Evolutionary conservation across 2,797 vertebrate genomes (phyloP), one percentile per base, ranked within the genome.

Genomic region (Gambusia yucatana): DNA sequence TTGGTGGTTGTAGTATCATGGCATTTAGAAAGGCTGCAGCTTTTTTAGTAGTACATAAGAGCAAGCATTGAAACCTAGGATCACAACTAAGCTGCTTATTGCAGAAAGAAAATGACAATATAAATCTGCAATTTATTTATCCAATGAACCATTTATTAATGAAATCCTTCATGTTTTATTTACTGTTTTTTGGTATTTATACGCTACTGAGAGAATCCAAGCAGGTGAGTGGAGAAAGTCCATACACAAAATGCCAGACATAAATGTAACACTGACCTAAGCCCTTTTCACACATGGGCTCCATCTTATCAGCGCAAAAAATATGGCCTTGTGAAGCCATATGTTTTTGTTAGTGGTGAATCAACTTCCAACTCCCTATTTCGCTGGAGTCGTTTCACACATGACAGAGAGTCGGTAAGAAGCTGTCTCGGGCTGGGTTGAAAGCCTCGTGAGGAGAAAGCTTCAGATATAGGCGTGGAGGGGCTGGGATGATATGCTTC

Each of bases 21-120:
- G 75, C 65, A 90, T 87, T 85, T 72, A 70, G 83, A 85, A 77
- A 80, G 84, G 85, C 77, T 82, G 73, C 82, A 75, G 84, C 81
- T 87, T 82, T 76, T 90, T 85, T 77, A 80, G 80, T 43, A 75
- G 65, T 41, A 77, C 75, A 57, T 74, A 47, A 71, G 22, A 57
- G 69, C 10, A 69, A 57, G 63, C 22, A 83, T 8, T 81, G n/a
- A 48, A 78, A 86, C 65, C 43, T 41, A 77, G 44, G 72, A 70
- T 63, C 44, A 75, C 65, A 76, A 44, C 25, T 20, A 48, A 47
- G 25, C 16, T 10, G 48, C 48, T 11, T 41, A n/a, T 57, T 57
- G 41, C 11, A 43, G 20, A 36, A 36, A 72, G 44, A 30, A 46
- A 70, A 5, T 14, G 50, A 6, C 25, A 14, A 28, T 17, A 6